Percentiles rank a stretch among this genome's conserved stretches.
Conservation (phyloP, 2,113 vertebrate genomes). For the Sardina pilchardus region DNA sequence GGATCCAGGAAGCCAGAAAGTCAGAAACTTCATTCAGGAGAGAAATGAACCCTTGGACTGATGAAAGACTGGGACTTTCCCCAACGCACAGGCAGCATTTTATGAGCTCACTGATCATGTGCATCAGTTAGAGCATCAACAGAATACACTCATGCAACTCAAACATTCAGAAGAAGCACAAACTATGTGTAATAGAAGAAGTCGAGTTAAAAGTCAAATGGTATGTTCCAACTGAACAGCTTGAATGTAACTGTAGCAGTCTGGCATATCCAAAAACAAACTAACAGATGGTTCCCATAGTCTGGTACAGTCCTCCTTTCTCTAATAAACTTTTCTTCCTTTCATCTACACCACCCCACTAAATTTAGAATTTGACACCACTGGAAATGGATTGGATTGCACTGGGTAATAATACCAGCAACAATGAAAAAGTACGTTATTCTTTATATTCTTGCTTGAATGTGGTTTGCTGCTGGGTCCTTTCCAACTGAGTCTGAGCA, state of each 20-base stretch:
- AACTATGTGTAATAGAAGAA: no score
- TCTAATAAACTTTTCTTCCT: neutral
- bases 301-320: neutral
- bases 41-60: neutral
- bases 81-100: neutral
- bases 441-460: neutral
- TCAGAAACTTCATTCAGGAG: constrained; percentile 29
- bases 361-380: neutral
- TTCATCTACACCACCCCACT: neutral
- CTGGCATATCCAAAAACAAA: neutral
- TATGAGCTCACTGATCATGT: neutral
- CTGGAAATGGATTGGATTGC: neutral
- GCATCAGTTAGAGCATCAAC: no score
- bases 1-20: constrained; percentile 53
- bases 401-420: neutral
- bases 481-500: neutral
- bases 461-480: neutral
- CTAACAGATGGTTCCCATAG: neutral
- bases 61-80: neutral
- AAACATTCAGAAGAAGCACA: no score
- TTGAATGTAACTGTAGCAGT: neutral
- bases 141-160: no score
- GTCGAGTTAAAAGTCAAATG: neutral
- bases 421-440: neutral
- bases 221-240: neutral